These are phyloP conservation scores for Notechis scutatus DNA, from an alignment of 2,113 vertebrate species.

Conservation along the genomic window DNA sequence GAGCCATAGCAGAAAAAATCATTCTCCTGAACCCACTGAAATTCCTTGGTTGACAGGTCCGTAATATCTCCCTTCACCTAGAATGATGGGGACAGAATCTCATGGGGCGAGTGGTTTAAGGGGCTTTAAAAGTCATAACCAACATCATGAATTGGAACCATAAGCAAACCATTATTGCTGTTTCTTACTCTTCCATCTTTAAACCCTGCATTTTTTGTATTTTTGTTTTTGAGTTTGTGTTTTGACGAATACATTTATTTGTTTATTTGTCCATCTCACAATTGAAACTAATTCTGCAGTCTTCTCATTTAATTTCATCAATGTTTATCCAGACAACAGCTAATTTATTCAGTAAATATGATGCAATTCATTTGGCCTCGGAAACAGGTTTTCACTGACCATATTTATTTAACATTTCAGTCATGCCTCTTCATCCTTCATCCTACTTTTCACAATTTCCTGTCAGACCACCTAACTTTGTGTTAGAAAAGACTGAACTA, in stretches of 20 bases:
- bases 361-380: not conserved
- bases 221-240: not conserved
- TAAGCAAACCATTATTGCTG: not conserved
- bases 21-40: not conserved
- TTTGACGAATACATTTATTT: not conserved
- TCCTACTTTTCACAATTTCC: not conserved
- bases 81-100: not conserved
- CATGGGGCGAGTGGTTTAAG: not conserved
- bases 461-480: not conserved
- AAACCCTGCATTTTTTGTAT: not conserved
- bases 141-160: not conserved
- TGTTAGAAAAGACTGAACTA: not conserved
- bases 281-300: not conserved
- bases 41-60: not conserved
- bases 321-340: not conserved
- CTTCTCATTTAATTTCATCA: not conserved
- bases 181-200: not conserved
- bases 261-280: not conserved
- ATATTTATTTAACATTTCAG: not conserved
- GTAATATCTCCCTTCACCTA: not conserved
- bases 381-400: not conserved
- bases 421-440: not conserved
- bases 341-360: not conserved
- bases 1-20: no score
- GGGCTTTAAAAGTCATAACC: not conserved